Evolutionary conservation across 2,888 invertebrate species (phyloP).

Genomic region (Agriotes lineatus): DNA sequence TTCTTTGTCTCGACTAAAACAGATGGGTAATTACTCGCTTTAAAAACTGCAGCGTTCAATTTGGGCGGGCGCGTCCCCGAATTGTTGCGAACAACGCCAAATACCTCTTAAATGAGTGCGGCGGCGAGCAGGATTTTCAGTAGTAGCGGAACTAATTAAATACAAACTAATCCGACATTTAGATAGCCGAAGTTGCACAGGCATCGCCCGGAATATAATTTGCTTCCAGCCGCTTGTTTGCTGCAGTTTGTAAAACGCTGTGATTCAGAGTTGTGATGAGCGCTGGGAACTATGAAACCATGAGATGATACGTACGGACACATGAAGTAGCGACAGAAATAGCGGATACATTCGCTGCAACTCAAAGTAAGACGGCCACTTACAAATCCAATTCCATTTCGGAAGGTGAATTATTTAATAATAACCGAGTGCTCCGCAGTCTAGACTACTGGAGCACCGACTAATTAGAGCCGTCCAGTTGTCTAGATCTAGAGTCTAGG

Average conservation of each 20-base stretch:
- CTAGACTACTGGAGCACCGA: conserved; percentile 11
- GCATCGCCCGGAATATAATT: conserved; percentile 24
- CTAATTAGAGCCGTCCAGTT: background rate
- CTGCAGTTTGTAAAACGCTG: conserved; percentile 48
- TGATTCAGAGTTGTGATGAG: conserved; percentile 46
- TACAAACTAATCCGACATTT: conserved; percentile 41
- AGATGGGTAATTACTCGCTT: conserved; percentile 41
- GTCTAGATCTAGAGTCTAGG: too few relatives aligned
- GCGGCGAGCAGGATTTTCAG: conserved; percentile 31
- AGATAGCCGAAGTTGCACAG: conserved; percentile 29
- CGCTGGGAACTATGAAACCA: conserved; percentile 48
- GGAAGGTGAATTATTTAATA: conserved; percentile 13
- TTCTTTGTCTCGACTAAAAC: conserved; percentile 42
- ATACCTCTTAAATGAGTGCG: conserved; percentile 32
- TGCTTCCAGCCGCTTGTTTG: conserved; percentile 29
- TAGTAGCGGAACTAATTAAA: conserved; percentile 42
- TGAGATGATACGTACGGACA: conserved; percentile 52
- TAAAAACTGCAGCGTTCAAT: conserved; percentile 41
- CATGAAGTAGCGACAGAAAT: conserved; percentile 59
- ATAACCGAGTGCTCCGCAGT: background rate
- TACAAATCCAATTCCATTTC: conserved; percentile 65
- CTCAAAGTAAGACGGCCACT: conserved; percentile 69
- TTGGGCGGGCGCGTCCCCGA: conserved; percentile 11
- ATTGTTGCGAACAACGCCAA: conserved; percentile 29
- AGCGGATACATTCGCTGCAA: conserved; percentile 63